These are phyloP conservation scores for Anodontia alba DNA, from an alignment of 2,888 invertebrate species.

Conservation along the genomic window DNA sequence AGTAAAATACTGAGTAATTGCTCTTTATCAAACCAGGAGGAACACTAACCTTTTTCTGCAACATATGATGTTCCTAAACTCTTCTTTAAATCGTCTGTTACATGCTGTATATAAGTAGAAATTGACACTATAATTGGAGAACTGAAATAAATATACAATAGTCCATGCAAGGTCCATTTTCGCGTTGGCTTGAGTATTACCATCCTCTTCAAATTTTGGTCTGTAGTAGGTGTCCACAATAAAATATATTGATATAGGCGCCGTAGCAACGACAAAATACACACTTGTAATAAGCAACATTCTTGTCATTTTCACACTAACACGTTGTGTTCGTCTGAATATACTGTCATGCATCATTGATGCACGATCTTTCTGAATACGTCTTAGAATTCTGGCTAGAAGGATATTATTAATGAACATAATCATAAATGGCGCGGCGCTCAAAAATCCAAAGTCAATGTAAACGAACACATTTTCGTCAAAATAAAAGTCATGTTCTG, in stretches of 20 bases:
- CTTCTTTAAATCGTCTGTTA: constrained; percentile 57
- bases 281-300: constrained; percentile 63
- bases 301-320: constrained; percentile 62
- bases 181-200: constrained; percentile 16
- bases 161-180: constrained; percentile 58
- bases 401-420: constrained; percentile 64
- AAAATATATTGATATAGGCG: constrained; percentile 65
- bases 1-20: no score
- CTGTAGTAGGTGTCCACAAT: constrained; percentile 64
- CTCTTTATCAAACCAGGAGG: no score
- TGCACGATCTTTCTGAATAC: constrained; percentile 37
- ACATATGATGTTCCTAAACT: constrained; percentile 42
- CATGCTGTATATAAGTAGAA: constrained; percentile 68
- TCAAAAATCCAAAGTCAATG: constrained; percentile 61
- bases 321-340: constrained; percentile 32
- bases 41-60: constrained; percentile 53
- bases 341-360: constrained; percentile 42
- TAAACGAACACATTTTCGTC: constrained; percentile 67
- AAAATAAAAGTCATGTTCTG: constrained; percentile 44
- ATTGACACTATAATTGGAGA: constrained; percentile 65
- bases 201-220: constrained; percentile 19
- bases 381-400: constrained; percentile 40
- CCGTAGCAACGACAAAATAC: constrained; percentile 63
- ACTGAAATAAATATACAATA: constrained; percentile 58
- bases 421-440: constrained; percentile 56